These are phyloP conservation scores for Plectropomus leopardus DNA, from an alignment of 2,113 vertebrate genomes.

Conservation along the genomic window DNA sequence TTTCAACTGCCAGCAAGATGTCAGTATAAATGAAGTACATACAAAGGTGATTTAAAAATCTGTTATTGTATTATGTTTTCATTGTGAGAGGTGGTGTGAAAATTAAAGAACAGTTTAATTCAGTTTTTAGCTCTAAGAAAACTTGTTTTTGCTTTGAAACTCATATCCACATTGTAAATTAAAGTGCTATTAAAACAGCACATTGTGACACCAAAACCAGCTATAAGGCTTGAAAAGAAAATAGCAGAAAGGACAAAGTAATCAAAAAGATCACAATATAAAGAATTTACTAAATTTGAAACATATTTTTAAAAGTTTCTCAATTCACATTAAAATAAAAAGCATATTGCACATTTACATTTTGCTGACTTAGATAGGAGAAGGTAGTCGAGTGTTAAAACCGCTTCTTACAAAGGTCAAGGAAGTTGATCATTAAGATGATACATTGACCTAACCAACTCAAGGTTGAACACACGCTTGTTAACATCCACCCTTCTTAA, in stretches of 20 bases:
- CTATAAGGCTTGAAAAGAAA: too few relatives aligned
- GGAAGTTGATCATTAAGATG: background rate
- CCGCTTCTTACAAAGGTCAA: too few relatives aligned
- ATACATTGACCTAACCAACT: background rate
- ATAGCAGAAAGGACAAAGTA: too few relatives aligned
- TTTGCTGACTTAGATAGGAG: too few relatives aligned
- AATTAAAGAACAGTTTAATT: slow-evolving; percentile 66
- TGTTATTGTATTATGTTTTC: slow-evolving; percentile 66
- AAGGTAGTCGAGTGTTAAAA: too few relatives aligned
- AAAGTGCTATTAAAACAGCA: background rate
- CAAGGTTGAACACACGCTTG: too few relatives aligned
- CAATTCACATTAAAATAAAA: background rate
- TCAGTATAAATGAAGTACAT: slow-evolving; percentile 75
- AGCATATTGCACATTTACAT: too few relatives aligned
- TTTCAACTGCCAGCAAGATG: slow-evolving; percentile 67
- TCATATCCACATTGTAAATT: background rate
- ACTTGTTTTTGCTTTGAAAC: background rate
- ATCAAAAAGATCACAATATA: too few relatives aligned
- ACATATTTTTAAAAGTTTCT: background rate
- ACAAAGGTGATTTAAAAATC: slow-evolving; percentile 65
- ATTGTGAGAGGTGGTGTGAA: slow-evolving; percentile 73
- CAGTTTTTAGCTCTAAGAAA: background rate
- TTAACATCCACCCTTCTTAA: background rate
- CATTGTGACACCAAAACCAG: too few relatives aligned
- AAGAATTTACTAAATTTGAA: too few relatives aligned